Conservation (phyloP, 2,888 invertebrate genomes). For the Leuctra nigra region DNA sequence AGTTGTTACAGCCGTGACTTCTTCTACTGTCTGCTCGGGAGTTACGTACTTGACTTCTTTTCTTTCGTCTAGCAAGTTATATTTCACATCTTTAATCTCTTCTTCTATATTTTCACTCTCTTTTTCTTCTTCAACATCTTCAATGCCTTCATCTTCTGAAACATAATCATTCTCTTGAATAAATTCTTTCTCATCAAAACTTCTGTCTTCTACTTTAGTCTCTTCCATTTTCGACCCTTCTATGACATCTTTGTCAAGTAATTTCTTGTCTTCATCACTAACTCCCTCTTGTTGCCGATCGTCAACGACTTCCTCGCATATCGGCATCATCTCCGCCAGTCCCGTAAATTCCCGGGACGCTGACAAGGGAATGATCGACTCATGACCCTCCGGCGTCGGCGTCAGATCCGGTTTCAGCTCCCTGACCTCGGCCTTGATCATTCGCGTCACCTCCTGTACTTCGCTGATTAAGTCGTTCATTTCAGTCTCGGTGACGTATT, state of each 20-base stretch:
- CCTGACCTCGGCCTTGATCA: constrained; percentile 45
- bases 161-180: no score
- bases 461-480: constrained; percentile 40
- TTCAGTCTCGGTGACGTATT: constrained; percentile 27
- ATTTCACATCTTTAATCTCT: background rate
- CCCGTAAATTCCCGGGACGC: constrained; percentile 23
- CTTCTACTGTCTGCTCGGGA: background rate
- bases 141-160: background rate
- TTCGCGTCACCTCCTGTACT: constrained; percentile 43
- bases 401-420: constrained; percentile 47
- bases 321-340: constrained; percentile 17
- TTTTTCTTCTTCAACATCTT: background rate
- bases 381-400: constrained; percentile 43
- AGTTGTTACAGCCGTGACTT: background rate
- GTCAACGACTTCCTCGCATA: constrained; percentile 14
- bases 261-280: background rate
- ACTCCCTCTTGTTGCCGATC: background rate
- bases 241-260: background rate
- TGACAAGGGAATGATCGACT: constrained; percentile 20
- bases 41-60: background rate
- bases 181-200: no score
- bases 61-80: background rate
- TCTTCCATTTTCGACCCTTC: background rate
- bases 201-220: background rate
- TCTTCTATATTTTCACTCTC: background rate